These are phyloP conservation scores for Drosophila malerkotliana DNA, from an alignment of 1,140 invertebrate species.

Conservation along the genomic window DNA sequence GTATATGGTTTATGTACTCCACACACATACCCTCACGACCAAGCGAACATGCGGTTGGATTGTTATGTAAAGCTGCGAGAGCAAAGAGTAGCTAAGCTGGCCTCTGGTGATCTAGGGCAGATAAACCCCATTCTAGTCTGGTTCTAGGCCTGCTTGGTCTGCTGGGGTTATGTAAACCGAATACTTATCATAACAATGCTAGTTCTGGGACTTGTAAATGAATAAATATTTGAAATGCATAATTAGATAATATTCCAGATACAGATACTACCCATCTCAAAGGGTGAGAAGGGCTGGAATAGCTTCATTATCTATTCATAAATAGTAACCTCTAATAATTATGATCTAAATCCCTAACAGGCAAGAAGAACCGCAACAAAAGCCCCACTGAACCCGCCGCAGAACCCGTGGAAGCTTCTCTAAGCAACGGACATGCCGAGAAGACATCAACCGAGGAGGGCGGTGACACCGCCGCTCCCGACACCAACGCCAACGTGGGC, in stretches of 20 bases:
- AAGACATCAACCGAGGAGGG: constrained; percentile 30
- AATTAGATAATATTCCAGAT: neutral
- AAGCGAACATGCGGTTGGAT: constrained; percentile 12
- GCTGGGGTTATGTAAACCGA: neutral
- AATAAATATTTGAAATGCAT: neutral
- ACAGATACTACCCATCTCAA: neutral
- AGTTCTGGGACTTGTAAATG: too few relatives aligned
- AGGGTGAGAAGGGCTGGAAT: neutral
- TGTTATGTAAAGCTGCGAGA: constrained; percentile 57
- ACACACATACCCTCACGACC: neutral
- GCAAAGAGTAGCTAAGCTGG: neutral
- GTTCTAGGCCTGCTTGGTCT: neutral
- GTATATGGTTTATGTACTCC: neutral
- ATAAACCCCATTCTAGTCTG: constrained; percentile 1
- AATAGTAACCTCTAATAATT: too few relatives aligned
- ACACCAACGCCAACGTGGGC: constrained; percentile 68
- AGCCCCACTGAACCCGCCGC: constrained; percentile 44
- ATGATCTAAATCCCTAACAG: constrained; percentile 20
- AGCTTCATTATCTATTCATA: too few relatives aligned
- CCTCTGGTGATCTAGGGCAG: neutral
- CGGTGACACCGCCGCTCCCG: constrained; percentile 9
- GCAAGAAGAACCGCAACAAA: constrained; percentile 75
- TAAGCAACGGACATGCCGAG: constrained; percentile 65
- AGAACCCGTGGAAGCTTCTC: constrained; percentile 17
- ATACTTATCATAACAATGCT: neutral